Evolutionary conservation across 2,113 vertebrate genomes (phyloP).

Genomic region (Zosterops hypoxanthus): DNA sequence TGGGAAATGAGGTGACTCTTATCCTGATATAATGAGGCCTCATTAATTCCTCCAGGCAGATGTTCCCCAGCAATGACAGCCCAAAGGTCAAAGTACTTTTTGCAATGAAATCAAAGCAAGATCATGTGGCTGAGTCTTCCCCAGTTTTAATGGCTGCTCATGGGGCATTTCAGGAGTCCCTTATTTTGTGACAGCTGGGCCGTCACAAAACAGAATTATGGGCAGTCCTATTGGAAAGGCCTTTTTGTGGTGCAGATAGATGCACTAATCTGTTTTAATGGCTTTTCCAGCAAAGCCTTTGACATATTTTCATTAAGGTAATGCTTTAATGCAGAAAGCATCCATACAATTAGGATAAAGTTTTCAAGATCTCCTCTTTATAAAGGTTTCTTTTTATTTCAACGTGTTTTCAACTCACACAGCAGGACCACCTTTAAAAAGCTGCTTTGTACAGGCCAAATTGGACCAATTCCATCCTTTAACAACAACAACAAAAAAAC

Average conservation of each 20-base stretch:
- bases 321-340: conserved; percentile 24
- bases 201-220: background rate
- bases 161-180: background rate
- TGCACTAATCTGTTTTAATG: conserved; percentile 55
- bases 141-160: background rate
- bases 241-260: conserved; percentile 50
- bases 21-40: conserved; percentile 3
- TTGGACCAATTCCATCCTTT: background rate
- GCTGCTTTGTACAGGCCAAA: background rate
- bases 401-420: background rate
- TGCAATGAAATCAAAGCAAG: background rate
- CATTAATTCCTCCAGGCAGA: conserved; percentile 23
- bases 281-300: conserved; percentile 42
- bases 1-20: background rate
- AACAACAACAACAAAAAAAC: background rate
- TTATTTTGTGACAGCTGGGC: conserved; percentile 6
- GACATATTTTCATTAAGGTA: conserved; percentile 37
- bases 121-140: background rate
- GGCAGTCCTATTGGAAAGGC: conserved; percentile 1
- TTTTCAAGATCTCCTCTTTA: conserved; percentile 7
- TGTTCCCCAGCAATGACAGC: background rate
- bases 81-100: background rate
- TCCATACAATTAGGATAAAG: background rate
- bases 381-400: background rate
- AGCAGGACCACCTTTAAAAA: conserved; percentile 1